phyloP scores from a whole-genome alignment of 1,140 invertebrate genomes.

The Aphelenchoides fujianensis region DNA sequence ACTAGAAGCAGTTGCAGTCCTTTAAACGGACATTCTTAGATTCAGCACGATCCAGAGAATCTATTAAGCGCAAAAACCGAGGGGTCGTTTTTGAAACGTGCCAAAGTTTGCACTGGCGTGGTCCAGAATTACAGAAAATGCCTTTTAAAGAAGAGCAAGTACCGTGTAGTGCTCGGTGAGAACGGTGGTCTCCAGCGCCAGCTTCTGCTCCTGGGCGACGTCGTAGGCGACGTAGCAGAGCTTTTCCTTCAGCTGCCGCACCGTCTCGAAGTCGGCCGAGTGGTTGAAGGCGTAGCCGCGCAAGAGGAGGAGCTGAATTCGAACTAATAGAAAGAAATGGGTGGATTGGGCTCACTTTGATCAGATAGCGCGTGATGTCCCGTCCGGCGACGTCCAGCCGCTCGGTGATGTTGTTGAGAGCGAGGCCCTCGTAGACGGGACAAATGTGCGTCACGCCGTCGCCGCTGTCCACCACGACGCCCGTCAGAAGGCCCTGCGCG shows the following conservation, averaged over 20 bases:
- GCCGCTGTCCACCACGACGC: slow-evolving; percentile 95
- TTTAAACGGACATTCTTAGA: too few relatives aligned
- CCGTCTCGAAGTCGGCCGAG: slow-evolving; percentile 98
- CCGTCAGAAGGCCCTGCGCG: slow-evolving; percentile 91
- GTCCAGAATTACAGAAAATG: too few relatives aligned
- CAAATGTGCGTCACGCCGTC: slow-evolving; percentile 99
- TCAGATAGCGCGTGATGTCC: slow-evolving; percentile 95
- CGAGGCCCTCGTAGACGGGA: slow-evolving; percentile 95
- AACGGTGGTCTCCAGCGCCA: slow-evolving; percentile 95
- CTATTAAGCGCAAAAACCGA: too few relatives aligned
- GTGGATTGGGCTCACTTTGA: slow-evolving; percentile 82
- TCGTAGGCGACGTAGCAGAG: slow-evolving; percentile 99
- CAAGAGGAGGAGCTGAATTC: slow-evolving; percentile 79
- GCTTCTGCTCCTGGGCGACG: slow-evolving; percentile 92
- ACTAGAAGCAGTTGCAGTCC: too few relatives aligned
- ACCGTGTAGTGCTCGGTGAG: slow-evolving; percentile 93
- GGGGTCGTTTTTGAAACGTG: too few relatives aligned
- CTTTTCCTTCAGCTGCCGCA: slow-evolving; percentile 98
- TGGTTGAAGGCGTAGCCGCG: slow-evolving; percentile 99
- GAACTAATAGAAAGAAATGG: too few relatives aligned
- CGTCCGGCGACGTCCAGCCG: slow-evolving; percentile 93
- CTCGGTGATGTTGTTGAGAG: slow-evolving; percentile 87
- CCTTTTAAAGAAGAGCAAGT: slow-evolving; percentile 64
- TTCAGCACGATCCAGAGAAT: too few relatives aligned
- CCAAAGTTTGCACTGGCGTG: too few relatives aligned